These are phyloP conservation scores for Cepphus grylle DNA, from an alignment of 2,113 vertebrate genomes.

Conservation along the genomic window DNA sequence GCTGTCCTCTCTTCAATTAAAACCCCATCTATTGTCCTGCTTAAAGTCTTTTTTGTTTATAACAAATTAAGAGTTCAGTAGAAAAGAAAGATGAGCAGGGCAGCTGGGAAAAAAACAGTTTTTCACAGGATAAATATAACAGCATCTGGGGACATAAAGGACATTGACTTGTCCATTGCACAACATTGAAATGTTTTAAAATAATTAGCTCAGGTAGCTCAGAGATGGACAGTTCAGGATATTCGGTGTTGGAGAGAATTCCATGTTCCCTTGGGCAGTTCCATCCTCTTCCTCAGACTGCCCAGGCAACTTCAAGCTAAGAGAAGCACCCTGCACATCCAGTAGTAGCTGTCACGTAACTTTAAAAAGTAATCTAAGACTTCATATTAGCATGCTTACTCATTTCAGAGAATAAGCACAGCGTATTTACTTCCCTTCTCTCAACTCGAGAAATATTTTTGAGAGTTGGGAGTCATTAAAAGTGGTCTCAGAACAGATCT, in stretches of 20 bases:
- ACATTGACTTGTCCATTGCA: neutral
- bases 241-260: neutral
- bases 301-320: neutral
- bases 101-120: neutral
- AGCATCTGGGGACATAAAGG: neutral
- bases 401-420: neutral
- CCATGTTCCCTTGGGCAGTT: rapidly evolving
- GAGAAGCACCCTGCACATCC: neutral
- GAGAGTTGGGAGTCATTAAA: neutral
- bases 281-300: neutral
- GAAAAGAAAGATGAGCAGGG: neutral
- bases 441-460: neutral
- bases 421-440: neutral
- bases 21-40: neutral
- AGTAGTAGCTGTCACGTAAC: neutral
- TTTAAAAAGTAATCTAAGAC: neutral
- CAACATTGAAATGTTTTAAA: neutral
- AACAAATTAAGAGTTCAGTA: neutral
- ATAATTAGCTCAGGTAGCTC: neutral
- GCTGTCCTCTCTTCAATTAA: neutral
- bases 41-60: neutral
- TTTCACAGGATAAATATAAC: neutral
- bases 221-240: neutral
- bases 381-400: neutral
- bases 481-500: neutral